Percentiles rank a stretch among this genome's conserved stretches.
Evolutionary conservation across 2,888 invertebrate species (phyloP).

Genomic region (Euzetes globulus): DNA sequence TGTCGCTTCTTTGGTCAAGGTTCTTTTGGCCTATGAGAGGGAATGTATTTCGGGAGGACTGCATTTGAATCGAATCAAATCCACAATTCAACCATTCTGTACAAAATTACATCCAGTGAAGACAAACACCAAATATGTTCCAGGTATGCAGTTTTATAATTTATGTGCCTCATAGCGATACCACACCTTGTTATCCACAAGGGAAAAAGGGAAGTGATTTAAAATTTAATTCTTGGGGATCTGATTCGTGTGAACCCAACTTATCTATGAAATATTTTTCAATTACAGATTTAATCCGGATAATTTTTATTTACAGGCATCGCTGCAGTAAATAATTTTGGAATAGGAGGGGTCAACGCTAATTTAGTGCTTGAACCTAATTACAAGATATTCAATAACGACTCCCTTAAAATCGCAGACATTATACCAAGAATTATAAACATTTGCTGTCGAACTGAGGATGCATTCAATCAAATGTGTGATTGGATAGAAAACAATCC

Average conservation of each 20-base stretch:
- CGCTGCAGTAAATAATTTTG: slow-evolving; percentile 53
- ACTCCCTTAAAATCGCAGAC: slow-evolving; percentile 6
- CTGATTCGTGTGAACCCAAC: no score
- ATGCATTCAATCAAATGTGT: no score
- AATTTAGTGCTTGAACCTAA: slow-evolving; percentile 45
- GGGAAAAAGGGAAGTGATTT: no score
- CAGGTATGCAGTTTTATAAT: slow-evolving; percentile 42
- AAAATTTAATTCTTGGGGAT: no score
- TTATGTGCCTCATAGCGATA: no score
- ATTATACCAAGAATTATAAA: slow-evolving; percentile 61
- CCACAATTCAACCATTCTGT: slow-evolving; percentile 48
- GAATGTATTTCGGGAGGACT: slow-evolving; percentile 51
- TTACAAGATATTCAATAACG: slow-evolving; percentile 38
- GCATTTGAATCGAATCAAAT: slow-evolving; percentile 51
- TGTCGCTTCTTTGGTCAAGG: slow-evolving; percentile 43
- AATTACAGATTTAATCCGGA: no score
- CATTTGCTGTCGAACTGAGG: slow-evolving; percentile 77
- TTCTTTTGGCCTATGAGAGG: slow-evolving; percentile 51
- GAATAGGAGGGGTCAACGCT: slow-evolving; percentile 51
- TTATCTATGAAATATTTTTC: no score
- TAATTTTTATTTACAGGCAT: slow-evolving; percentile 36
- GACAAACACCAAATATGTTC: slow-evolving; percentile 41
- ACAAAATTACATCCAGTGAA: not conserved
- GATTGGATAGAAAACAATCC: slow-evolving; percentile 51
- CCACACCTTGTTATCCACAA: no score